Evolutionary conservation across 2,888 invertebrate species (phyloP), one percentile per base, ranked within the genome.

Genomic region (Acanthosepion pharaonis): DNA sequence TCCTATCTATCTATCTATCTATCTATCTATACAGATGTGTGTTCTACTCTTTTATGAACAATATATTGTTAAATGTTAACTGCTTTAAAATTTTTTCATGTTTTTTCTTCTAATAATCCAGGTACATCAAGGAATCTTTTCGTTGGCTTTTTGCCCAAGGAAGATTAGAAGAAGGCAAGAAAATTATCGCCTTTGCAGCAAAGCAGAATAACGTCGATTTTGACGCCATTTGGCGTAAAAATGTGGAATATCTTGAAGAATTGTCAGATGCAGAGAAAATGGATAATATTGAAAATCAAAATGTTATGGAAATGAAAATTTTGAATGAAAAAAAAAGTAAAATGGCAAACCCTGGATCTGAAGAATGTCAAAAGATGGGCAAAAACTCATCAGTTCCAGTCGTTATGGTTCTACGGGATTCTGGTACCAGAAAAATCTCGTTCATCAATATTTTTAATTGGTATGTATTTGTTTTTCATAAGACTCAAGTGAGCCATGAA

Each of bases 41-140:
- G 51, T 51, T 51, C 15, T 11, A 51, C 51, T 51, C 51, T 51
- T 51, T 51, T 51, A 51, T 51, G 15, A 51, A 51, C 15, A 51
- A 51, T 11, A 8, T 51, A 51, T 51, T 51, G 8, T 11, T 11
- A 51, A 51, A 15, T 11, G 15, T 8, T 15, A 11, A 51, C 51
- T 51, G 8, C 15, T 6, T 51, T 15, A 6, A 59, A 23, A 59
- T 0, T 59, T 3, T 59, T 23, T 23, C 20, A 4, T 59, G 5
- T 78, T 5, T 33, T 78, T 33, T n/a, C n/a, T 92, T 95, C 91
- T 42, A 91, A 20, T 92, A 91, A 94, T 95, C 3, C 94, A 97
- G 97, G 95, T 94, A 96, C n/a, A 92, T 96, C n/a, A 96, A 96
- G 49, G 97, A 97, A 94, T 97, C 97, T 0, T 94, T 96, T 9